Percentiles rank a stretch among this genome's conserved stretches.
phyloP scores from a whole-genome alignment of 2,113 vertebrate species.

The cattle (Bos taurus) region ARS-UCD2.0 NC_037354.1:7739501-7740000 shows the following conservation, averaged over 20 bases:
- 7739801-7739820: background rate
- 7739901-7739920: background rate
- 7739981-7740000: background rate
- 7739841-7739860: background rate
- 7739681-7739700: background rate
- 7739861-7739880: background rate
- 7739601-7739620: background rate
- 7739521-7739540: background rate
- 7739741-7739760: background rate
- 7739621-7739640: background rate
- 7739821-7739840: accelerated
- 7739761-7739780: background rate
- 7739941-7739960: background rate
- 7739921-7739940: background rate
- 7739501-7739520: background rate
- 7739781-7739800: background rate
- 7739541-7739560: background rate
- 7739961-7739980: background rate
- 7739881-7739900: background rate
- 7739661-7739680: background rate
- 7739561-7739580: background rate
- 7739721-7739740: background rate
- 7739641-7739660: background rate
- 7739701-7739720: background rate
- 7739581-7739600: background rate